Evolutionary conservation across 1,140 invertebrate genomes (phyloP), one percentile per base, ranked within the genome.

Genomic region (Drosophila nannoptera): DNA sequence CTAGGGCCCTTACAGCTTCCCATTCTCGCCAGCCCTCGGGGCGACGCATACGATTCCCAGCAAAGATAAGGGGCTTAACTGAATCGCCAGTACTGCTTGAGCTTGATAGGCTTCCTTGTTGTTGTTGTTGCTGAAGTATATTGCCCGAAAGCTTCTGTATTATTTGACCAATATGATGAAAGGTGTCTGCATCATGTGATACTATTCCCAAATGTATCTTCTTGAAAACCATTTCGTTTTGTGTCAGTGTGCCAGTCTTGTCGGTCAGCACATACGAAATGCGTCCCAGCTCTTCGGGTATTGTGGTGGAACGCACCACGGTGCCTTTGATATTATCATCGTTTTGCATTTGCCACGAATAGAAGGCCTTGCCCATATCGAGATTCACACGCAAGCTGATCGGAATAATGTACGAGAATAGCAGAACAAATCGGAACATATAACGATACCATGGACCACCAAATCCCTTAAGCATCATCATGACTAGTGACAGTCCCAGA

Each of bases 321-420:
- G 97, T 99, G 4, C 96, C 97, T 48, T 94, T 93, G 70, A 99
- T 98, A 73, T 96, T 93, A 63, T 96, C 94, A 90, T 99, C 98
- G 64, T 94, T 92, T 87, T 98, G 97, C 75, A 99, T 99, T 75
- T 96, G 94, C 95, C 96, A 99, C 0, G 98, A 97, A 89, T 99
- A 99, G 87, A 97, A 99, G 0, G 94, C 89, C 91, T 99, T 99
- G 1, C 97, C 98, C 96, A 99, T 98, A 86, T 99, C 99, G 61
- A 99, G 92, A 91, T 99, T 99, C 1, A 99, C 98, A 69, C 98
- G 91, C 77, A 99, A 93, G 92, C 97, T 98, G 69, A 99, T 98
- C 11, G 98, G 98, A 88, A 99, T 99, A 63, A 99, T 99, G 90
- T 99, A 99, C 0, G 98, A 99, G 90, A 99, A 99, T 0, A 99